Percentiles rank a stretch among this genome's conserved stretches.
phyloP scores from a whole-genome alignment of 2,888 invertebrate genomes.

The Folsomia manolachei region DNA sequence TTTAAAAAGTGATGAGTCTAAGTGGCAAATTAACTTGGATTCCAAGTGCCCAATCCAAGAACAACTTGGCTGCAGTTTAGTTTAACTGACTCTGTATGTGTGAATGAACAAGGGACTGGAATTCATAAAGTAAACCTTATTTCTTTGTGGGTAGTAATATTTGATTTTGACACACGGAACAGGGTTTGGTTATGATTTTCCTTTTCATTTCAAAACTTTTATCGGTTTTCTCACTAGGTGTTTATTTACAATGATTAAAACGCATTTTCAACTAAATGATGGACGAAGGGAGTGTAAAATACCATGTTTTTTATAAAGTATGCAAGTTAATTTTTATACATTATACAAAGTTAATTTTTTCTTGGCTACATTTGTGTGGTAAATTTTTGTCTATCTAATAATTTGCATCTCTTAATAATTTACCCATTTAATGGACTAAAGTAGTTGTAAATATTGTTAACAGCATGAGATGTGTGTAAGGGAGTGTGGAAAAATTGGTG shows the following conservation, averaged over 20 bases:
- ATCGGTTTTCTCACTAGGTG: neutral
- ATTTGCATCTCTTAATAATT: neutral
- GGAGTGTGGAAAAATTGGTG: slow-evolving; percentile 14
- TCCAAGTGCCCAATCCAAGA: neutral
- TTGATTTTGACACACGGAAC: neutral
- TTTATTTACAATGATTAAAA: neutral
- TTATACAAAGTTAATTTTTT: neutral
- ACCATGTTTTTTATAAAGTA: neutral
- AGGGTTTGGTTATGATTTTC: neutral
- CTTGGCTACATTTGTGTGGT: neutral
- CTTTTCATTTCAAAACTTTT: neutral
- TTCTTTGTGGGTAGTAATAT: no score
- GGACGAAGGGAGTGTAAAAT: neutral
- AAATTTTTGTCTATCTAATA: neutral
- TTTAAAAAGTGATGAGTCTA: neutral
- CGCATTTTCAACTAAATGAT: neutral
- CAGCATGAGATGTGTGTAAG: neutral
- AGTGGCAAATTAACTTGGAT: neutral
- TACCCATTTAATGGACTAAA: neutral
- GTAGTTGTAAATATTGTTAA: slow-evolving; percentile 16
- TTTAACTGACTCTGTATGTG: no score
- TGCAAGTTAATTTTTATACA: neutral
- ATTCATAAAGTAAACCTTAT: no score
- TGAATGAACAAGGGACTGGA: neutral
- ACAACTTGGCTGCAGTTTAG: neutral